phyloP scores from a whole-genome alignment of 2,888 invertebrate genomes.

The Platycnemis pennipes region DNA sequence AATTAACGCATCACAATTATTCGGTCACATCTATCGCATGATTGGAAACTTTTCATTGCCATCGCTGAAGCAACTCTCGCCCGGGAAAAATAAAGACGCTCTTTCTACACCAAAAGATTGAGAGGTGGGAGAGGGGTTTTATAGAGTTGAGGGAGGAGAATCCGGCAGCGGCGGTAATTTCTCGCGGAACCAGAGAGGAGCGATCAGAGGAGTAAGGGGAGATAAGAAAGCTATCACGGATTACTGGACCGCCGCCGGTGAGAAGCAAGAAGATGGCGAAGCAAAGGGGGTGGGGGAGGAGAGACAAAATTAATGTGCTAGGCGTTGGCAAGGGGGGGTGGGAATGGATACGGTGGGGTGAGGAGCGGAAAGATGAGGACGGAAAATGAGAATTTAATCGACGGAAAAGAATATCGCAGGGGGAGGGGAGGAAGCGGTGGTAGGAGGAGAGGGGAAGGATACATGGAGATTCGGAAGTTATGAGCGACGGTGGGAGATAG shows the following conservation, averaged over 20 bases:
- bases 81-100: too few species aligned
- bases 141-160: background rate
- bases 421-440: background rate
- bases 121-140: background rate
- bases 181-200: background rate
- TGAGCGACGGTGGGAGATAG: background rate
- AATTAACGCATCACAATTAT: too few species aligned
- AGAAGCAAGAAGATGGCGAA: background rate
- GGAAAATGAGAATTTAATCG: slow-evolving; percentile 65
- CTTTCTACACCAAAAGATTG: background rate
- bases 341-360: background rate
- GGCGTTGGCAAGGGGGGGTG: background rate
- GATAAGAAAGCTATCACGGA: background rate
- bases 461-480: slow-evolving; percentile 58
- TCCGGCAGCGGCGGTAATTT: background rate
- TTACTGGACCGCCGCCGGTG: background rate
- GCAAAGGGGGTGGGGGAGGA: background rate
- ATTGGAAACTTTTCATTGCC: too few species aligned
- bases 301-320: slow-evolving; percentile 20
- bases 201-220: background rate
- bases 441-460: too few species aligned
- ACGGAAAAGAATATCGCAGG: background rate
- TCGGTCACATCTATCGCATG: too few species aligned
- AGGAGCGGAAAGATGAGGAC: slow-evolving; percentile 10
- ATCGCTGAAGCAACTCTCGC: too few species aligned